Conservation (phyloP, 2,113 vertebrate genomes). For the Dasyornis broadbenti region DNA sequence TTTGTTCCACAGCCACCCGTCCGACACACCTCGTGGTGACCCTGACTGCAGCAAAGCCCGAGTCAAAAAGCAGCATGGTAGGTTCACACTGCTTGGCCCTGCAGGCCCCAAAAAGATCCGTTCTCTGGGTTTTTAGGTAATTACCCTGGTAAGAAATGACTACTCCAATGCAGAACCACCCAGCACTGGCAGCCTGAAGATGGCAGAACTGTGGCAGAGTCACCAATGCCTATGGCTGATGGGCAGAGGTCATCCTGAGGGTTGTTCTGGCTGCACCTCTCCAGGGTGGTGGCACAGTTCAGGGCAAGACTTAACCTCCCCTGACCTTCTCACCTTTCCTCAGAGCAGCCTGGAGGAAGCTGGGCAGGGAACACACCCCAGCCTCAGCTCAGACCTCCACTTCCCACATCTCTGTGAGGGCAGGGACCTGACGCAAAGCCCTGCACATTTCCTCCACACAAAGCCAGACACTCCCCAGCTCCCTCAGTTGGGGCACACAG, state of each 20-base stretch:
- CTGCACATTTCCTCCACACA: neutral
- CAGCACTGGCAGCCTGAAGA: neutral
- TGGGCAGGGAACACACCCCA: neutral
- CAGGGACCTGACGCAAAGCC: neutral
- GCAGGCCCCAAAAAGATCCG: accelerated
- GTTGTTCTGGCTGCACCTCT: neutral
- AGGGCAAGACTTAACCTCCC: neutral
- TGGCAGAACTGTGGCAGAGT: neutral
- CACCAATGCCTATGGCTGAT: neutral
- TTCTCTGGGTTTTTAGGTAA: neutral
- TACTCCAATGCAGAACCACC: neutral
- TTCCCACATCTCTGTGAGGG: neutral
- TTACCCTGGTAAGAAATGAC: neutral
- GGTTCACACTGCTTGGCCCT: neutral
- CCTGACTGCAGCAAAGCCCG: accelerated
- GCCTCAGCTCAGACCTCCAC: neutral
- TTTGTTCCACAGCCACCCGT: neutral
- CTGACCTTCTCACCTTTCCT: neutral
- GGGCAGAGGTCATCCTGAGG: neutral
- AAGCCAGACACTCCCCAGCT: neutral
- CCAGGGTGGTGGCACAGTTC: neutral
- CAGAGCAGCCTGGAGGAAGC: neutral
- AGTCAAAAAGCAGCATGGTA: neutral
- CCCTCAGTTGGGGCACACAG: neutral
- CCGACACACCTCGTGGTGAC: neutral